phyloP scores from a whole-genome alignment of 2,797 vertebrate species.

The Bryconaethiops microstoma region DNA sequence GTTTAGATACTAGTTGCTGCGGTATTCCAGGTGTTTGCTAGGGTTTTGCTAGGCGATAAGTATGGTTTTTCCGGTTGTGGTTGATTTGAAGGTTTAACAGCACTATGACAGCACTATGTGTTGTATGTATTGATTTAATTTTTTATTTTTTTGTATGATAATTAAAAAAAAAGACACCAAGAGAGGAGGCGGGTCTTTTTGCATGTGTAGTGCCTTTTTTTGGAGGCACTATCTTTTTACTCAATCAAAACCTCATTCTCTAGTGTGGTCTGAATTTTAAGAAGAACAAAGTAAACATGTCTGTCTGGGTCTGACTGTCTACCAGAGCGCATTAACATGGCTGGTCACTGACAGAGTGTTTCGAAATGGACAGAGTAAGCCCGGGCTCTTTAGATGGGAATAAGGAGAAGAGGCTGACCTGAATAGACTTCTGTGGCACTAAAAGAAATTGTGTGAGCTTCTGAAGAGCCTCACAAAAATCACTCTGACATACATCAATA shows the following conservation, averaged over 20 bases:
- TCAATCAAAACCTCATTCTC: conserved; percentile 22
- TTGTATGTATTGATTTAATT: not conserved
- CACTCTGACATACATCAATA: conserved; percentile 37
- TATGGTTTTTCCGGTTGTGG: too few relatives aligned
- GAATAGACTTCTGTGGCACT: conserved; percentile 33
- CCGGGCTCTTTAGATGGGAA: conserved; percentile 30
- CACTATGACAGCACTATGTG: too few relatives aligned
- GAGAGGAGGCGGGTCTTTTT: not conserved
- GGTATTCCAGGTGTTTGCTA: too few relatives aligned
- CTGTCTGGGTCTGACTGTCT: conserved; percentile 22
- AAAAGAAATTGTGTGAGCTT: conserved; percentile 37
- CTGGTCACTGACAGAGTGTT: conserved; percentile 39
- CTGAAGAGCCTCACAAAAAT: conserved; percentile 21
- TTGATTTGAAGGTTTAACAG: too few relatives aligned
- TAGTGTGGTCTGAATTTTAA: conserved; percentile 30
- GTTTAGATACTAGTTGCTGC: too few relatives aligned
- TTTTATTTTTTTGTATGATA: not conserved
- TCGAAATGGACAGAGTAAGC: conserved; percentile 37
- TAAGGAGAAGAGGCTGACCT: conserved; percentile 18
- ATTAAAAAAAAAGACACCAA: not conserved
- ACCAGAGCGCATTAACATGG: conserved; percentile 30
- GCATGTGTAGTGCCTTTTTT: too few relatives aligned
- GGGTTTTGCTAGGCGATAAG: too few relatives aligned
- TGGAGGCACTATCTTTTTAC: not conserved
- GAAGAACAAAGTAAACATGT: conserved; percentile 44